phyloP scores from a whole-genome alignment of 2,113 vertebrate species.

The Rhombomys opimus region DNA sequence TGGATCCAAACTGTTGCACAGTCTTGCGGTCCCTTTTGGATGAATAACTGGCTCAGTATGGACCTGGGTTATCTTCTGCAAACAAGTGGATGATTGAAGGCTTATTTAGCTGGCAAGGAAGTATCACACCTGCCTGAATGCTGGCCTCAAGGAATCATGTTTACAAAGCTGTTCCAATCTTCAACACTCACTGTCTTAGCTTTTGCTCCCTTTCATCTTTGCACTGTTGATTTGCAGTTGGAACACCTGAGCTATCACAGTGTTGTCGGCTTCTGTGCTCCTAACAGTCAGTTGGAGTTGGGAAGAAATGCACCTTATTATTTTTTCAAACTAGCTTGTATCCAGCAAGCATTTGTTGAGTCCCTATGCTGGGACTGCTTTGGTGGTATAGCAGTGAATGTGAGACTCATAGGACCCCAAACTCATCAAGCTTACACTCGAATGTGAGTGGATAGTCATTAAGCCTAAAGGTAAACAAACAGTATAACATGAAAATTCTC shows the following conservation, averaged over 20 bases:
- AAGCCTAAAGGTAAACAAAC: not conserved
- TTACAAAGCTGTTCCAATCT: constrained; percentile 41
- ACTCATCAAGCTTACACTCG: not conserved
- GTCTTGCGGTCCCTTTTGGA: not conserved
- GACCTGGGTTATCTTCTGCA: constrained; percentile 41
- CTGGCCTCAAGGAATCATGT: not conserved
- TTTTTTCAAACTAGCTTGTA: not conserved
- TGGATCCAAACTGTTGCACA: not conserved
- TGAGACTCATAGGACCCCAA: not conserved
- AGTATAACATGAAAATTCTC: not conserved
- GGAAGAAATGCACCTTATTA: constrained; percentile 38
- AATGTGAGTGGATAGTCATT: not conserved
- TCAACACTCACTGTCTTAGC: not conserved
- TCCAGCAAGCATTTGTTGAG: not conserved
- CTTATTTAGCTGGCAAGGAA: constrained; percentile 47
- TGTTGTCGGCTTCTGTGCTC: not conserved
- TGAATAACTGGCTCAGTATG: not conserved
- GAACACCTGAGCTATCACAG: constrained; percentile 42
- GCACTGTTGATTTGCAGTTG: constrained; percentile 12
- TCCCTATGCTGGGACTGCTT: not conserved
- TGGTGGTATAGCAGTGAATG: not conserved
- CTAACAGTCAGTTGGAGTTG: constrained; percentile 57
- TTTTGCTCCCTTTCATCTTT: constrained; percentile 36
- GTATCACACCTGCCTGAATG: not conserved
- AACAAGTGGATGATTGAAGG: constrained; percentile 44